A percentile compares a stretch with the other conserved stretches of the same genome.
phyloP scores from a whole-genome alignment of 2,113 vertebrate genomes.

The Leiothrix lutea region DNA sequence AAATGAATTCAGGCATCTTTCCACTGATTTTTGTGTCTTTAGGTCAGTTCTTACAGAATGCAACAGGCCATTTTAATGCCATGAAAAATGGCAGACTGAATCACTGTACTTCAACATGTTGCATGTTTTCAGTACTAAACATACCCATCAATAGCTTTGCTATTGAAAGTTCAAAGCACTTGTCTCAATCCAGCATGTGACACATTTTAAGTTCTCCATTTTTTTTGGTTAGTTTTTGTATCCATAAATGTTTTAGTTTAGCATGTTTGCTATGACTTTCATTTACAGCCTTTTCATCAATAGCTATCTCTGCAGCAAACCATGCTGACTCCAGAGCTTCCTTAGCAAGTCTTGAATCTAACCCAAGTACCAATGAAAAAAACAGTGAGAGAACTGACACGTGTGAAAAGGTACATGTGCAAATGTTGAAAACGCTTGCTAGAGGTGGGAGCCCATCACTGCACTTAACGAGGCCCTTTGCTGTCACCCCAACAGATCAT shows the following conservation, averaged over 20 bases:
- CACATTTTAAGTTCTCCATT: constrained; percentile 39
- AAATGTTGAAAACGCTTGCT: neutral
- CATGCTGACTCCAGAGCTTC: constrained; percentile 94
- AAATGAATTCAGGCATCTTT: neutral
- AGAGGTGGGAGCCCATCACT: neutral
- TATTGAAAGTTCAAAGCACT: neutral
- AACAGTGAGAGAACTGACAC: constrained; percentile 93
- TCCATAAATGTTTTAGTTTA: constrained; percentile 70
- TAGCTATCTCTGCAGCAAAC: constrained; percentile 94
- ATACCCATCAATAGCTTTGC: neutral
- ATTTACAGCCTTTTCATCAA: constrained; percentile 92
- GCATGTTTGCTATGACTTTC: constrained; percentile 76
- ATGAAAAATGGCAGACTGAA: neutral
- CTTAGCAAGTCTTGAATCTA: constrained; percentile 95
- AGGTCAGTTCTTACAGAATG: constrained; percentile 7
- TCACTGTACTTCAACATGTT: neutral
- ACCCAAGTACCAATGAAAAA: constrained; percentile 93
- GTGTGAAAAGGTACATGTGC: constrained; percentile 89
- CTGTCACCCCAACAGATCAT: constrained; percentile 79
- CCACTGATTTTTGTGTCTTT: constrained; percentile 16
- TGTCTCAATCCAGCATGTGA: neutral
- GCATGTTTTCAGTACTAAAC: neutral
- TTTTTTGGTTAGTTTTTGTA: constrained; percentile 40
- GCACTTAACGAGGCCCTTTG: neutral
- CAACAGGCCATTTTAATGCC: neutral